phyloP scores from a whole-genome alignment of 2,113 vertebrate species.

The Hassar affinis region DNA sequence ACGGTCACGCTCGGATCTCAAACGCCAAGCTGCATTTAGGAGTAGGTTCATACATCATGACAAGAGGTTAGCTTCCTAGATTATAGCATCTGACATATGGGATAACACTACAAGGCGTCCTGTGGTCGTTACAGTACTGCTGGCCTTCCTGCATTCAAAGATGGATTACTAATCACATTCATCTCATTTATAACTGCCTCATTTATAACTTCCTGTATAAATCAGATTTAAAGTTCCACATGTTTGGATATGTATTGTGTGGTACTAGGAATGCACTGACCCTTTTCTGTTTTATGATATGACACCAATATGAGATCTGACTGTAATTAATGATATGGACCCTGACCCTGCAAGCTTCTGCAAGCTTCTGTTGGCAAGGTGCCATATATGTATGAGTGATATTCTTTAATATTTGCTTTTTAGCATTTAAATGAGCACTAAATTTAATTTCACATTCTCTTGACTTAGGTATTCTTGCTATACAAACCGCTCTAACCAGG shows the following conservation, averaged over 20 bases:
- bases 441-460: background rate
- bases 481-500: background rate
- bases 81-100: background rate
- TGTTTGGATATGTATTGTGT: background rate
- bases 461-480: background rate
- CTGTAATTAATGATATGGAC: background rate
- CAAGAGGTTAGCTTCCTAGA: background rate
- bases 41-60: slow-evolving; percentile 1
- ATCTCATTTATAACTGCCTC: background rate
- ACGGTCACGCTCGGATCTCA: background rate
- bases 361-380: background rate
- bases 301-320: background rate
- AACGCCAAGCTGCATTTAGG: background rate
- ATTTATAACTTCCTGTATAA: background rate
- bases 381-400: background rate
- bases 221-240: background rate
- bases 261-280: background rate
- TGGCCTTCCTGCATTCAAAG: background rate
- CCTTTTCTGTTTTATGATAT: background rate
- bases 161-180: slow-evolving; percentile 2
- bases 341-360: too few species aligned
- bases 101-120: background rate
- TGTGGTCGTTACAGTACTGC: background rate
- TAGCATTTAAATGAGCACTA: background rate
- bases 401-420: background rate